Conservation (phyloP, 37 sponge, comb jelly and placozoan species). For the Theonella swinhoei region DNA sequence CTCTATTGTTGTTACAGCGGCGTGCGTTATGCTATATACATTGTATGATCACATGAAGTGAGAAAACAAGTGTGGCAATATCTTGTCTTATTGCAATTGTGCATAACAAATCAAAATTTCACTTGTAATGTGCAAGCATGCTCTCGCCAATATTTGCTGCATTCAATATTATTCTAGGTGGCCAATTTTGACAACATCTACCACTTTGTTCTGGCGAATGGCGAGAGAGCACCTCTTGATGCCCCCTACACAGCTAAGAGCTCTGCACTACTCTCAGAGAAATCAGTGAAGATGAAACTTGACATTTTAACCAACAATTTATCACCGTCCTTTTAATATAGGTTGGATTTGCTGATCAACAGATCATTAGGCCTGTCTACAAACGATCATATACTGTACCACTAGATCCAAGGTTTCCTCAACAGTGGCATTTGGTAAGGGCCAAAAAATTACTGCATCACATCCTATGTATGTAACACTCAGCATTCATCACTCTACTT, state of each 20-base stretch:
- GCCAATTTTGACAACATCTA: constrained; percentile 8
- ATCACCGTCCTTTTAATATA: not conserved
- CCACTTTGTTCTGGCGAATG: constrained; percentile 11
- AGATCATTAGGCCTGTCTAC: not conserved
- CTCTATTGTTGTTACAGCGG: too few relatives aligned
- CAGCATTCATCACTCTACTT: too few relatives aligned
- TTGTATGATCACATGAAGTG: too few relatives aligned
- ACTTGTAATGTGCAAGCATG: too few relatives aligned
- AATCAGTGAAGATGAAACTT: not conserved
- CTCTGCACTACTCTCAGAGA: not conserved
- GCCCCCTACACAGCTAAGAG: not conserved
- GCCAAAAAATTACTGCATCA: too few relatives aligned
- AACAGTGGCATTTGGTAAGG: constrained; percentile 79
- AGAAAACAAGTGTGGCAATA: too few relatives aligned
- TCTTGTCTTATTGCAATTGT: too few relatives aligned
- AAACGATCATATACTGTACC: constrained; percentile 53
- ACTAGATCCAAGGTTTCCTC: constrained; percentile 53
- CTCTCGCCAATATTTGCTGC: too few relatives aligned
- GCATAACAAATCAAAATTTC: too few relatives aligned
- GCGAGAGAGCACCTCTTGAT: not conserved
- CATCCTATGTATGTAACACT: too few relatives aligned
- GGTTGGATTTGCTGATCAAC: constrained; percentile 66
- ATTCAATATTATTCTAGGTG: not conserved
- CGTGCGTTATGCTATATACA: too few relatives aligned
- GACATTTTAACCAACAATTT: not conserved